phyloP scores from a whole-genome alignment of 2,797 vertebrate genomes.

The Alectoris magna region DNA sequence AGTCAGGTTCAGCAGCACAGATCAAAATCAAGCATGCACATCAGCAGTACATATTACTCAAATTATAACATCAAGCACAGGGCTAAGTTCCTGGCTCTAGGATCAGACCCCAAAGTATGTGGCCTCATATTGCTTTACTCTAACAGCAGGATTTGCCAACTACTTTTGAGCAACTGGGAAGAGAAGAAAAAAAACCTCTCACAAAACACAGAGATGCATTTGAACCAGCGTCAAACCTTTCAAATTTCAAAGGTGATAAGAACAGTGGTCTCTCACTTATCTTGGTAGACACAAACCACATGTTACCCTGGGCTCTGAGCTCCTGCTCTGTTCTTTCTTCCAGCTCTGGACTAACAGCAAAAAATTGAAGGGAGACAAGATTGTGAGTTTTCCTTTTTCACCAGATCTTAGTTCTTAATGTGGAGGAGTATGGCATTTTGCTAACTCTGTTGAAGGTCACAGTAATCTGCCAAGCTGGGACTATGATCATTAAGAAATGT shows the following conservation, averaged over 20 bases:
- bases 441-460: neutral
- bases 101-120: neutral
- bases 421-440: neutral
- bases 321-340: neutral
- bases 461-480: neutral
- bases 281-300: constrained; percentile 55
- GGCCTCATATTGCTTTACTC: neutral
- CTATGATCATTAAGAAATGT: neutral
- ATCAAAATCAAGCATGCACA: neutral
- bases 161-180: neutral
- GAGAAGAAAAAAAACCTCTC: neutral
- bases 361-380: neutral
- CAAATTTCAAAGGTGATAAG: constrained; percentile 68
- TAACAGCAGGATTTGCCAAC: neutral
- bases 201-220: neutral
- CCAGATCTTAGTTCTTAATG: neutral
- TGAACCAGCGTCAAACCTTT: constrained; percentile 50
- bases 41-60: neutral
- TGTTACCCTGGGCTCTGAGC: constrained; percentile 27
- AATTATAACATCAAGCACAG: neutral
- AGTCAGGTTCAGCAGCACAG: neutral
- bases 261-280: constrained; percentile 45
- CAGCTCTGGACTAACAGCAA: neutral
- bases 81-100: neutral
- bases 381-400: constrained; percentile 6